phyloP scores from a whole-genome alignment of 2,888 invertebrate species.

The Pyrrhosoma nymphula region DNA sequence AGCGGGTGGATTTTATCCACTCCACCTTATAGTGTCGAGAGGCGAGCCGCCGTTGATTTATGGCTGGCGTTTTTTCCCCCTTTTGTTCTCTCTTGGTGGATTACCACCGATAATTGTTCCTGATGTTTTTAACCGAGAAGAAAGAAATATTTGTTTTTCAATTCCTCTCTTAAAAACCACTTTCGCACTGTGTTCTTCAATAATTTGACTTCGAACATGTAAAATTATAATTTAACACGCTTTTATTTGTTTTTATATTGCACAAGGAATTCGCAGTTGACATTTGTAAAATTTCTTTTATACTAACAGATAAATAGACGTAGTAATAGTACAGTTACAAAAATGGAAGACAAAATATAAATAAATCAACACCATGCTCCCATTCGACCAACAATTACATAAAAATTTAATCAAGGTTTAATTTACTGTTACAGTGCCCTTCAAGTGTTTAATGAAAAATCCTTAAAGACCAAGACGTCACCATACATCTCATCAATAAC shows the following conservation, averaged over 20 bases:
- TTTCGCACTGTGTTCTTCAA: background rate
- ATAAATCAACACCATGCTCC: too few species aligned
- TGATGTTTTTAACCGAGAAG: background rate
- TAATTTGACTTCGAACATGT: too few species aligned
- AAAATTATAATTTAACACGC: too few species aligned
- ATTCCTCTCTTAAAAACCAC: background rate
- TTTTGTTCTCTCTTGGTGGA: constrained; percentile 15
- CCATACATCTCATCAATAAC: background rate
- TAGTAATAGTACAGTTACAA: too few species aligned
- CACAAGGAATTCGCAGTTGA: too few species aligned
- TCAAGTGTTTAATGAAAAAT: background rate
- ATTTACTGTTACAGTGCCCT: background rate
- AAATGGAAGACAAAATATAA: too few species aligned
- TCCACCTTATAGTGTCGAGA: background rate
- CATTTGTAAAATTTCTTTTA: too few species aligned
- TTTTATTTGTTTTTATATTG: too few species aligned
- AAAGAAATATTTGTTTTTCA: background rate
- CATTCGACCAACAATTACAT: too few species aligned
- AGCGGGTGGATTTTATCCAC: background rate
- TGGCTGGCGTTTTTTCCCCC: background rate
- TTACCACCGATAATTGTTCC: constrained; percentile 42
- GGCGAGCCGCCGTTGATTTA: constrained; percentile 25
- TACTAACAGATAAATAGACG: too few species aligned
- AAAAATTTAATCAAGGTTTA: background rate
- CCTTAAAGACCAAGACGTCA: background rate